A percentile compares a stretch with the other conserved stretches of the same genome.
Evolutionary conservation across 2,113 vertebrate species (phyloP).

Genomic region (Urocitellus parryii): DNA sequence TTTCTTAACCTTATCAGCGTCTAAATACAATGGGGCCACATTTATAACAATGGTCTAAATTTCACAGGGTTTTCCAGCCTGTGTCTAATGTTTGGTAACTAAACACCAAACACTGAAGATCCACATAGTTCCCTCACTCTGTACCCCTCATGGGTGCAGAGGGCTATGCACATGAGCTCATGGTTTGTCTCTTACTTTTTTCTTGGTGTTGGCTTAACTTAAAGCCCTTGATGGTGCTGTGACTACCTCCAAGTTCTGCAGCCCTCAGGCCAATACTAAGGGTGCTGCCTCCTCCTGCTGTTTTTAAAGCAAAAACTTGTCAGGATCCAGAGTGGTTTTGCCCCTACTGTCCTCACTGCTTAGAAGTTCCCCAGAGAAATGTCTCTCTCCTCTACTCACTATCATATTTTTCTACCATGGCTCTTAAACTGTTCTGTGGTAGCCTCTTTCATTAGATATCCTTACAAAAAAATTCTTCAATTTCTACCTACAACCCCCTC

Average conservation of each 20-base stretch:
- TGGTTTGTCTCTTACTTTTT: neutral
- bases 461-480: neutral
- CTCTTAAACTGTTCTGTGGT: neutral
- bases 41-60: neutral
- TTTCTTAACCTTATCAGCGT: neutral
- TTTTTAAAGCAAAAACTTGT: neutral
- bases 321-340: neutral
- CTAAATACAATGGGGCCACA: neutral
- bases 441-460: neutral
- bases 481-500: neutral
- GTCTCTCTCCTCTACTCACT: neutral
- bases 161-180: neutral
- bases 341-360: neutral
- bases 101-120: neutral
- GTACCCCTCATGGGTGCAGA: fast-evolving
- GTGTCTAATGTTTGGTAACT: neutral
- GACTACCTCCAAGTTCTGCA: neutral
- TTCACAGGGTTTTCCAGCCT: neutral
- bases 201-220: neutral
- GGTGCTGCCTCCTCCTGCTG: neutral
- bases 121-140: neutral
- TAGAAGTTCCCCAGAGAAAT: neutral
- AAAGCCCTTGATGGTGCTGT: too few species aligned
- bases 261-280: neutral
- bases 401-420: neutral